Conservation (phyloP, 2,797 vertebrate species). For the Takifugu ocellatus region DNA sequence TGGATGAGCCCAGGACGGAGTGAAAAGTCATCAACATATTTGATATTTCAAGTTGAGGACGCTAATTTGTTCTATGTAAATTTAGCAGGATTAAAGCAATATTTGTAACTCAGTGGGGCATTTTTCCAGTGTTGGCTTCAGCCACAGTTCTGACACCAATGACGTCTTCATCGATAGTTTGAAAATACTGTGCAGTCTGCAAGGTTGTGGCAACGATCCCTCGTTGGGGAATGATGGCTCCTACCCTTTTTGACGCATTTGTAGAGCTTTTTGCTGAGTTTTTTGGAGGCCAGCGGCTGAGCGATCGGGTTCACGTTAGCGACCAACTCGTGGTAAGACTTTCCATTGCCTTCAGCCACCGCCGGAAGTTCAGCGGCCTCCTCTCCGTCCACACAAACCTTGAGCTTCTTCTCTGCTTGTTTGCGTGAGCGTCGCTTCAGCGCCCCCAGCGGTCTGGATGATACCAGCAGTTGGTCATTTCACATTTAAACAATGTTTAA, state of each 20-base stretch:
- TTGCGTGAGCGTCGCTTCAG: neutral
- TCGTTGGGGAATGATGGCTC: neutral
- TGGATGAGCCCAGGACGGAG: neutral
- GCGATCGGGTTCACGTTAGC: constrained; percentile 69
- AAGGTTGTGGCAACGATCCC: too few relatives aligned
- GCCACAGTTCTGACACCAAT: too few relatives aligned
- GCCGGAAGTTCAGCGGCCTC: constrained; percentile 10
- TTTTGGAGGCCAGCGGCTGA: constrained; percentile 86
- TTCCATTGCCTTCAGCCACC: constrained; percentile 33
- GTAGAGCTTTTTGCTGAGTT: constrained; percentile 92
- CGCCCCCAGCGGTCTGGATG: constrained; percentile 23
- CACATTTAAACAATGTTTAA: too few relatives aligned
- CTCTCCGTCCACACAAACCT: constrained; percentile 26
- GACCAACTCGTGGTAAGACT: constrained; percentile 59
- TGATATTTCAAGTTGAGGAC: neutral
- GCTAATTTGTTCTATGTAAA: neutral
- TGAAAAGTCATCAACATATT: neutral
- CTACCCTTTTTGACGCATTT: constrained; percentile 94
- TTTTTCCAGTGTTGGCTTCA: too few relatives aligned
- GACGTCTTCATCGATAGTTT: too few relatives aligned
- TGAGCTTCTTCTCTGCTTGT: neutral
- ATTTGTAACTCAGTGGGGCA: neutral
- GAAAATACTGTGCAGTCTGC: too few relatives aligned
- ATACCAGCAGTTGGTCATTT: neutral
- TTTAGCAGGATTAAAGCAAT: neutral